phyloP scores from a whole-genome alignment of 2,888 invertebrate species.

The Aradus depressus region DNA sequence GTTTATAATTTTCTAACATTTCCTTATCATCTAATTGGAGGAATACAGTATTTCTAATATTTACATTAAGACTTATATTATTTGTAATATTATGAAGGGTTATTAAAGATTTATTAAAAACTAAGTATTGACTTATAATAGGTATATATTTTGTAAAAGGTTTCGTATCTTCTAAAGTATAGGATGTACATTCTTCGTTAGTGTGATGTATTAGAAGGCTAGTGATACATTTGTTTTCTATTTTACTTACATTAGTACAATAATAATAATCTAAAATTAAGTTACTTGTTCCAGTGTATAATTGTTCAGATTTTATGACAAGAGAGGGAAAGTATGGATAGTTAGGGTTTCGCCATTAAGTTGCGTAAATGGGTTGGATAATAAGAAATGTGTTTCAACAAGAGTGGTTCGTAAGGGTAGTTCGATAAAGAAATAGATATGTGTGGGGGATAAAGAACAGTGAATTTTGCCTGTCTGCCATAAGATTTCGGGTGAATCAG shows the following conservation, averaged over 20 bases:
- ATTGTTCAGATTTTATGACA: conserved; percentile 1
- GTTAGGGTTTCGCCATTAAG: neutral
- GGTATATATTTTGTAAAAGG: neutral
- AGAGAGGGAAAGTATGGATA: neutral
- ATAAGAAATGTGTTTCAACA: conserved; percentile 8
- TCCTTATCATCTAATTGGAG: neutral
- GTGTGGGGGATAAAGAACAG: neutral
- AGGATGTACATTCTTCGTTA: neutral
- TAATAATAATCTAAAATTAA: conserved; percentile 2
- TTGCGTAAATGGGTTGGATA: conserved; percentile 3
- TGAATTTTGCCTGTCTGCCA: conserved; percentile 7
- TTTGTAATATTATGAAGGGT: neutral
- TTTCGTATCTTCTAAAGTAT: neutral
- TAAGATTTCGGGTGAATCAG: conserved; percentile 5
- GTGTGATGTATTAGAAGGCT: neutral
- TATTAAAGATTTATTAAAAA: neutral
- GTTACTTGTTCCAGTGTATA: neutral
- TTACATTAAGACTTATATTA: neutral
- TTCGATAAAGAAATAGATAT: conserved; percentile 5
- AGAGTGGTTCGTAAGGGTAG: conserved; percentile 1
- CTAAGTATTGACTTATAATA: neutral
- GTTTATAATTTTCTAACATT: neutral
- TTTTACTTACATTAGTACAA: neutral
- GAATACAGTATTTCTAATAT: neutral
- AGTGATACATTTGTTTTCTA: neutral